phyloP scores from a whole-genome alignment of 2,113 vertebrate species.

The Myotis brandtii region DNA sequence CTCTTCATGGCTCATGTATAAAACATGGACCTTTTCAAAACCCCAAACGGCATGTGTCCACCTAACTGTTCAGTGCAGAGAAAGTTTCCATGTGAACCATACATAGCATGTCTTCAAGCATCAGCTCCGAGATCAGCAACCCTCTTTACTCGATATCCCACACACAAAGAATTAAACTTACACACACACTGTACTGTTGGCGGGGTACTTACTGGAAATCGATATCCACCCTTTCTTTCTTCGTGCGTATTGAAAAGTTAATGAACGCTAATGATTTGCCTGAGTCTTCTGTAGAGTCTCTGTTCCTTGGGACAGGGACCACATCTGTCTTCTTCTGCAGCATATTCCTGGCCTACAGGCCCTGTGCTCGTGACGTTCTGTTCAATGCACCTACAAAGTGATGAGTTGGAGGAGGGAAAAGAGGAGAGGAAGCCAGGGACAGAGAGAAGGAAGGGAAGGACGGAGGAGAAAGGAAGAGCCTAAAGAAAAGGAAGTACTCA shows the following conservation, averaged over 20 bases:
- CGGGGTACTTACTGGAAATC: not conserved
- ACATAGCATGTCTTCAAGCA: not conserved
- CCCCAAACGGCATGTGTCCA: not conserved
- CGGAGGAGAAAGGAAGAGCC: not conserved
- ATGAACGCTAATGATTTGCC: not conserved
- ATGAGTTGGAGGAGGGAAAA: not conserved
- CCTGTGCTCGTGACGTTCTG: not conserved
- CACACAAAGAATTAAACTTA: not conserved
- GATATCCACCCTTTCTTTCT: not conserved
- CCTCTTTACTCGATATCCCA: not conserved
- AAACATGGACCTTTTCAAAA: not conserved
- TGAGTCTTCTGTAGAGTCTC: not conserved
- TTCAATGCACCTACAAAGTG: not conserved
- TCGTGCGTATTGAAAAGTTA: not conserved
- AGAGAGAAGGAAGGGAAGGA: not conserved
- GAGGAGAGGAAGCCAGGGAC: not conserved
- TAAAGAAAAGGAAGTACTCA: not conserved
- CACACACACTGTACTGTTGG: not conserved
- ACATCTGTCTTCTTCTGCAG: not conserved
- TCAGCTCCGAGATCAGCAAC: not conserved
- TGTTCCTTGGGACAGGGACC: not conserved
- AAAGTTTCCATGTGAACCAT: not conserved
- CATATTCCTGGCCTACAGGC: too few relatives aligned
- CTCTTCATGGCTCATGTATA: not conserved
- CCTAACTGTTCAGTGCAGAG: not conserved